A percentile compares a stretch with the other conserved stretches of the same genome.
Evolutionary conservation across 2,113 vertebrate genomes (phyloP).

Genomic region (Caloenas nicobarica): DNA sequence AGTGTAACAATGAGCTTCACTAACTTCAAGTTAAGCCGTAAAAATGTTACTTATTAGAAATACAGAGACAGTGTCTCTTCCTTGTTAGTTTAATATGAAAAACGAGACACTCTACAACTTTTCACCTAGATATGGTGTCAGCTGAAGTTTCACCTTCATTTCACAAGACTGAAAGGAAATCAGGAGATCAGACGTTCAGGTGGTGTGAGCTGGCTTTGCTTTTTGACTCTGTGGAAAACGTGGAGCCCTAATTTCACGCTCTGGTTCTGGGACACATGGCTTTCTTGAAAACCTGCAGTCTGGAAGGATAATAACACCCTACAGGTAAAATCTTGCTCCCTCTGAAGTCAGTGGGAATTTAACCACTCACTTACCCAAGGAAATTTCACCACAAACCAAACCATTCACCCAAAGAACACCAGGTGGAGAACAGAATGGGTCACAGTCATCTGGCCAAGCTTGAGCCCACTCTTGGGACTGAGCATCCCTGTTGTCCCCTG

Average conservation of each 20-base stretch:
- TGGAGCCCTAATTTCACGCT: not conserved
- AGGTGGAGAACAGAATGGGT: not conserved
- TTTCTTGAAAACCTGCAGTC: not conserved
- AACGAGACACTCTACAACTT: not conserved
- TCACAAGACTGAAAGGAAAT: not conserved
- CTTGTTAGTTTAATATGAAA: not conserved
- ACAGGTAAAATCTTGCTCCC: not conserved
- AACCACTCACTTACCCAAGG: not conserved
- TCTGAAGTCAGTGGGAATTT: not conserved
- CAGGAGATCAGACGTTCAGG: not conserved
- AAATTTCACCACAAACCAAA: not conserved
- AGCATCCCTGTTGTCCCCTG: not conserved
- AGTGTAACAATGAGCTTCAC: not conserved
- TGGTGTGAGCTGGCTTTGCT: not conserved
- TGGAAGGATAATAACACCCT: not conserved
- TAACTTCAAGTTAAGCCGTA: not conserved
- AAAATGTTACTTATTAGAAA: not conserved
- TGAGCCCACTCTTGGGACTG: not conserved
- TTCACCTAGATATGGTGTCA: not conserved
- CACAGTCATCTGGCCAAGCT: not conserved
- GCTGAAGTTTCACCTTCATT: not conserved
- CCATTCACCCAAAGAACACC: not conserved
- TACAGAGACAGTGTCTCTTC: not conserved
- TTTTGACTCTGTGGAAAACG: not conserved
- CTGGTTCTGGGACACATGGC: accelerated